Conservation (phyloP, 2,797 vertebrate species). For the Gallinago stenura region DNA sequence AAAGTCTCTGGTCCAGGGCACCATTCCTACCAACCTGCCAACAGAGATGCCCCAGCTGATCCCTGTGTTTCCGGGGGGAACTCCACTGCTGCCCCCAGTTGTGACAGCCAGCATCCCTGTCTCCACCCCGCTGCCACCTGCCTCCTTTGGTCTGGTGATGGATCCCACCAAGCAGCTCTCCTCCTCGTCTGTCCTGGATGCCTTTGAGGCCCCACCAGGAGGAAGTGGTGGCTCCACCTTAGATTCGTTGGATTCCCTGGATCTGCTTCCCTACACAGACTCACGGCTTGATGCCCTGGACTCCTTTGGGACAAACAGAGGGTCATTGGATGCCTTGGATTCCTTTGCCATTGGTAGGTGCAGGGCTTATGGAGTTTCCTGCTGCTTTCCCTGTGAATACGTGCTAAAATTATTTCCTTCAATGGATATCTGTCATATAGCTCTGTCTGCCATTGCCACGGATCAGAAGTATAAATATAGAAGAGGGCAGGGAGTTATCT, state of each 20-base stretch:
- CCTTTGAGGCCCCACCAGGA: conserved; percentile 58
- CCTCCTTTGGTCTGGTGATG: conserved; percentile 87
- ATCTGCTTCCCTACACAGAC: conserved; percentile 77
- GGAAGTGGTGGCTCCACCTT: conserved; percentile 66
- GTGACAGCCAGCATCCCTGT: conserved; percentile 85
- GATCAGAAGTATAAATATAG: background rate
- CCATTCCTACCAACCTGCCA: conserved; percentile 90
- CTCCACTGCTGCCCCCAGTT: conserved; percentile 80
- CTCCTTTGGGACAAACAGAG: conserved; percentile 81
- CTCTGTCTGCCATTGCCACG: background rate
- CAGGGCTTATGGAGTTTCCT: background rate
- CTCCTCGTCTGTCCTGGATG: conserved; percentile 80
- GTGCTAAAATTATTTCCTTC: background rate
- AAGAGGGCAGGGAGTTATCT: background rate
- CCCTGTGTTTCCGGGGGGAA: conserved; percentile 82
- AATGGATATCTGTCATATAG: background rate
- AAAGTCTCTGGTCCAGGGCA: conserved; percentile 83
- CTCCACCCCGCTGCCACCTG: conserved; percentile 86
- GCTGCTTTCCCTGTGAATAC: background rate
- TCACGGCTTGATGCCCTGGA: conserved; percentile 89
- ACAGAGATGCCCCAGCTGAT: conserved; percentile 91
- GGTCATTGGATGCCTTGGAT: conserved; percentile 86
- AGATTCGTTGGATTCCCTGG: conserved; percentile 78
- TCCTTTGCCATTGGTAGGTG: conserved; percentile 83
- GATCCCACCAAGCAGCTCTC: conserved; percentile 81